A percentile compares a stretch with the other conserved stretches of the same genome.
These are phyloP conservation scores for Cheiracanthium punctorium DNA, from an alignment of 2,888 invertebrate species.

Conservation along the genomic window DNA sequence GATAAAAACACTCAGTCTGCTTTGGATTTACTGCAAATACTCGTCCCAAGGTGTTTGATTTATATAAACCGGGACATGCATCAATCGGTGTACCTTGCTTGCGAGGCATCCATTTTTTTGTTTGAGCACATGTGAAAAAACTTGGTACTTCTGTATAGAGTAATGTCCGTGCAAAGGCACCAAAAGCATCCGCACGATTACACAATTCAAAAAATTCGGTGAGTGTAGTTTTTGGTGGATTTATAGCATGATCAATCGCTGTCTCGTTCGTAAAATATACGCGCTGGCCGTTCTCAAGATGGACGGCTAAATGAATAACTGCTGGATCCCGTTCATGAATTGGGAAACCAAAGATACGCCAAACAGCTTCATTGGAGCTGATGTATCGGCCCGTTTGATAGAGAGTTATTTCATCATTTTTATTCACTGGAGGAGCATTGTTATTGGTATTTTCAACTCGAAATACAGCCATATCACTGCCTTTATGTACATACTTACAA, in stretches of 20 bases:
- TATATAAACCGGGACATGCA: not conserved
- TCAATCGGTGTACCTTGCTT: slow-evolving; percentile 34
- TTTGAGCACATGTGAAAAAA: not conserved
- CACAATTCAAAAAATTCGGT: not conserved
- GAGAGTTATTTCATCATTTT: too few species aligned
- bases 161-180: slow-evolving; percentile 33
- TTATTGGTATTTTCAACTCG: too few species aligned
- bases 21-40: not conserved
- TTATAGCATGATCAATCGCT: not conserved
- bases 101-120: slow-evolving; percentile 39
- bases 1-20: slow-evolving; percentile 12
- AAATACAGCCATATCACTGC: too few species aligned
- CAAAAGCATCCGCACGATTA: not conserved
- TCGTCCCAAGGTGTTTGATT: not conserved
- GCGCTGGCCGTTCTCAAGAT: slow-evolving; percentile 64
- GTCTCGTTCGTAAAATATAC: not conserved
- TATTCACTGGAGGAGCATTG: too few species aligned
- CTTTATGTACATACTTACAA: slow-evolving; percentile 28
- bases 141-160: slow-evolving; percentile 2
- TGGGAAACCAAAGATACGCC: slow-evolving; percentile 33
- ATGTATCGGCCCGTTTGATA: slow-evolving; percentile 3
- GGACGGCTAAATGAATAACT: slow-evolving; percentile 29
- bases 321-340: slow-evolving; percentile 39
- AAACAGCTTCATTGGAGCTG: slow-evolving; percentile 40
- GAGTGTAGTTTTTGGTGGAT: not conserved